Evolutionary conservation across 2,113 vertebrate species (phyloP), one percentile per base, ranked within the genome.

Genomic region (Tetraodon nigroviridis): DNA sequence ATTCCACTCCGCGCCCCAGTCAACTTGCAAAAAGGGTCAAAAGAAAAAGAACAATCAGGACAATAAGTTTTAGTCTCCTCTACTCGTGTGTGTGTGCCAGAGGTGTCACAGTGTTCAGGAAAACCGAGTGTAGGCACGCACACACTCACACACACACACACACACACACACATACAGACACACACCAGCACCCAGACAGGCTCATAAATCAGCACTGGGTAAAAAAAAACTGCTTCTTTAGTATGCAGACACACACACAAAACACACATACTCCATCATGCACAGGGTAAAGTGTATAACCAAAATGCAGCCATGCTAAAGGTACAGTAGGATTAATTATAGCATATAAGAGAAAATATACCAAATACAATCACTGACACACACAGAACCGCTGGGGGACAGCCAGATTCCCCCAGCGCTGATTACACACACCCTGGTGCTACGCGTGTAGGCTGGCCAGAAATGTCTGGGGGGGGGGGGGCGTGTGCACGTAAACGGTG

Each of bases 81-180:
- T 79, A 71, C 75, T 73, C 55, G 58, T 67, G 72, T 61, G 74
- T 75, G 17, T 66, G 61, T 82, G 73, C 73, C 81, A 67, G 62
- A 78, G 82, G 69, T 83, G 78, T 87, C 85, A 89, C 85, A 89
- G 87, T 87, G 85, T 78, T 85, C 40, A 76, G 83, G 66, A 80
- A 80, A 83, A 79, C 77, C 46, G 74, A 14, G 50, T 32, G 59
- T 75, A 83, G 76, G 52, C 32, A 37, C 32, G 32, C 32, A 27
- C 24, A 41, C 40, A 41, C 40, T 7, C 40, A 44, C 42, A 11
- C 42, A 44, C 42, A 45, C 44, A 45, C 44, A 45, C 44, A 45
- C 16, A 45, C 44, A 45, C 13, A 45, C 42, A 45, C 42, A n/a
- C 3, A 45, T 15, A 45, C 42, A 45, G 82, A 70, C 24, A 85